Base-by-base conservation (phyloP, 2,888 invertebrate genomes). In the Neoitamus cyanurus region DNA sequence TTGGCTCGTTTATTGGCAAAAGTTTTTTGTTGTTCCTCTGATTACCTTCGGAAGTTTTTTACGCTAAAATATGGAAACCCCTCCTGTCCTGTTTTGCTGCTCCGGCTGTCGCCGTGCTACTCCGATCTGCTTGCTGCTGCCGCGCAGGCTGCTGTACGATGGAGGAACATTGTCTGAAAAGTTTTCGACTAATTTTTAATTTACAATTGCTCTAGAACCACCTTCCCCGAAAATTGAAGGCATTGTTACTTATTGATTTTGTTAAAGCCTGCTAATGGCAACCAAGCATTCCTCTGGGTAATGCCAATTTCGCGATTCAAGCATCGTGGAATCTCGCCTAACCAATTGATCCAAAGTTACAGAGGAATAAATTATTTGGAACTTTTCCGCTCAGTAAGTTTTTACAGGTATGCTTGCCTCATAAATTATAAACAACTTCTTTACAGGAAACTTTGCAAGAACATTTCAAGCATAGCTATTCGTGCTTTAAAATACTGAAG, bases 151-250 rank as follows among this genome's bases (percentile, higher is more conserved):
- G 42, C n/a, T n/a, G n/a, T n/a, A 25, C 11, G 30, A n/a, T 11
- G 58, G 31, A 58, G 34, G 28, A 58, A 80, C 36, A 82, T 69
- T 69, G 82, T 82, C 82, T 82, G 82, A 68, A 82, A 82, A 82
- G 69, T 82, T 82, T 82, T 37, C 25, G 69, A 82, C 48, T 69
- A 68, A 69, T 69, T 82, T 82, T 82, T 80, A 80, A 80, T 80
- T 58, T 68, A 69, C 69, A 25, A 15, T 7, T 30, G 11, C 6
- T 31, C 58, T 34, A n/a, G 13, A 31, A n/a, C 1, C 15, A 5
- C 4, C 48, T 48, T 42, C 15, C 31, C 0, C 11, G 48, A 30
- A 37, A 78, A 78, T 58, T n/a, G 34, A 30, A 48, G 78, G 30
- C 20, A 25, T 34, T 58, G 78, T 46, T 31, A 77, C 46, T 77